A percentile compares a stretch with the other conserved stretches of the same genome.
These are phyloP conservation scores for Macrostomum lignano DNA, from an alignment of 1,140 invertebrate species.

Conservation along the genomic window DNA sequence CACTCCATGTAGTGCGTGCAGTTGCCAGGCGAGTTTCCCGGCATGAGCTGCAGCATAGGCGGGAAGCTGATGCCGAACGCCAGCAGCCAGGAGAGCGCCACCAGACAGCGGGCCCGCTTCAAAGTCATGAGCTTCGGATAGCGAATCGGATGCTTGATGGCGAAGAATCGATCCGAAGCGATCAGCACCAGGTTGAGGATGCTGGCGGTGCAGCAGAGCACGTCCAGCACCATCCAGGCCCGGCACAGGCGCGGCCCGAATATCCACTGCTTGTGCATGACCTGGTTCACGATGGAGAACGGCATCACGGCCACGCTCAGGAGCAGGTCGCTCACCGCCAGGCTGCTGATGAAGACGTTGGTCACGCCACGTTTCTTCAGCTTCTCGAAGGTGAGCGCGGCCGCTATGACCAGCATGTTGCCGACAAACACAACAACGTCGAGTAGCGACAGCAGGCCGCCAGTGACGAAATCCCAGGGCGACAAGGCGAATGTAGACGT, in stretches of 20 bases:
- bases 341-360: constrained; percentile 69
- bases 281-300: constrained; percentile 17
- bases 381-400: constrained; percentile 55
- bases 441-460: too few relatives aligned
- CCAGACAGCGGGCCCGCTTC: too few relatives aligned
- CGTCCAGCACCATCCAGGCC: constrained; percentile 28
- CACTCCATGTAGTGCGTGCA: constrained; percentile 10
- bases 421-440: constrained; percentile 51
- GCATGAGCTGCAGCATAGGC: too few relatives aligned
- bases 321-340: constrained; percentile 63
- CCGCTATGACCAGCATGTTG: constrained; percentile 53
- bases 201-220: constrained; percentile 26
- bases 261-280: constrained; percentile 17
- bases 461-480: too few relatives aligned
- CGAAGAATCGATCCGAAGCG: constrained; percentile 27
- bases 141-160: constrained; percentile 25
- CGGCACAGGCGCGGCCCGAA: constrained; percentile 22
- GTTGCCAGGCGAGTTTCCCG: too few relatives aligned
- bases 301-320: constrained; percentile 26
- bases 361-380: constrained; percentile 55
- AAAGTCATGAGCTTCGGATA: too few relatives aligned
- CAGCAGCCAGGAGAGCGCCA: too few relatives aligned
- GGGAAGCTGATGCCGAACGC: too few relatives aligned
- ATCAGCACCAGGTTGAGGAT: constrained; percentile 29
- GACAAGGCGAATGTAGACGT: too few relatives aligned